Conservation (phyloP, 2,797 vertebrate genomes). For the Sebastes kiyomatsui region DNA sequence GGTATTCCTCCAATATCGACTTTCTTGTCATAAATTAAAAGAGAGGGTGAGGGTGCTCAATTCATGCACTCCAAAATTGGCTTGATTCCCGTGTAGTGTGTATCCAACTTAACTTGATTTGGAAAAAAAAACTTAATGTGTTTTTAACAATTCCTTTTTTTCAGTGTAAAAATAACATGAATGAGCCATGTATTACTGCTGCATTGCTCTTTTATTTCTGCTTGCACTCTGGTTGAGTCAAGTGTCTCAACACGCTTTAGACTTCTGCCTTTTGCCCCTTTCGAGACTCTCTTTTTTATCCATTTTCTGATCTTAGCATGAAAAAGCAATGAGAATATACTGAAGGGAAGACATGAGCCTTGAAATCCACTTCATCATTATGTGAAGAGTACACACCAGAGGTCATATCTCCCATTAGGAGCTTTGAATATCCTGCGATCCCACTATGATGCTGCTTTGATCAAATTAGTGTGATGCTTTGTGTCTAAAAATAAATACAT, state of each 20-base stretch:
- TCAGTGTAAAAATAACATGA: background rate
- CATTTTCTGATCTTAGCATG: slow-evolving; percentile 12
- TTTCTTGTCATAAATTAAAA: background rate
- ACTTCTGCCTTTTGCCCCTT: background rate
- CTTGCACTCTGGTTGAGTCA: background rate
- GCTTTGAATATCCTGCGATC: slow-evolving; percentile 13
- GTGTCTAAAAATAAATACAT: slow-evolving; percentile 47
- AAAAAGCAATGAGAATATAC: background rate
- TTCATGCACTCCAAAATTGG: background rate
- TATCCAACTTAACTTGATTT: background rate
- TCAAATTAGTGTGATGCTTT: slow-evolving; percentile 49
- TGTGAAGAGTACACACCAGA: slow-evolving; percentile 25
- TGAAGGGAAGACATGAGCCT: background rate
- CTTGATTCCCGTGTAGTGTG: background rate
- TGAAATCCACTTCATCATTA: slow-evolving; percentile 18
- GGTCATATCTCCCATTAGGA: slow-evolving; percentile 44
- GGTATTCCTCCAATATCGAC: background rate
- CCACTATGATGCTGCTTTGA: slow-evolving; percentile 48
- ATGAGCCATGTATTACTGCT: background rate
- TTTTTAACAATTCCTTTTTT: background rate
- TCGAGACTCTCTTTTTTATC: background rate
- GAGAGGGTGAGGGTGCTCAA: background rate
- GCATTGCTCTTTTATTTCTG: background rate
- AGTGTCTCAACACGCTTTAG: background rate
- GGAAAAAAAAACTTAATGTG: background rate